Base-by-base conservation (phyloP, 2,113 vertebrate species). In the Alethe castanea region DNA sequence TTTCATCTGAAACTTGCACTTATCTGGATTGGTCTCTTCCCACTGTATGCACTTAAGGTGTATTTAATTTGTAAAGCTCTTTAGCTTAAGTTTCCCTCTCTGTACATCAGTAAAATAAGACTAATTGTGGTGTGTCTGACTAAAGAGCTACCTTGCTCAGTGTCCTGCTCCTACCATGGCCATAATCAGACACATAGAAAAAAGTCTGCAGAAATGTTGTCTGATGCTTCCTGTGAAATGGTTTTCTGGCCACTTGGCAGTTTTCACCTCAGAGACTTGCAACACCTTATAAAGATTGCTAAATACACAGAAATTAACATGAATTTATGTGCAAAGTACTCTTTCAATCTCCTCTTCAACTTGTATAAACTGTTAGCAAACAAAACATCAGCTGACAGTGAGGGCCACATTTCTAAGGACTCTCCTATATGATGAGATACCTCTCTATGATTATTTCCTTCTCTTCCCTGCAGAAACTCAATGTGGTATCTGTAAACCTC, bases 401-500 rank as follows among this genome's bases (percentile, higher is more conserved):
- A 80, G 12, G 14, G 47, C 14, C 11, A 7, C 3, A 1, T 83
- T 86, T 83, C 14, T 33, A 38, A 71, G 59, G 83, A 35, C 19
- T 3, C 4, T 59, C 36, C 18, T 24, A 19, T 61, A 36, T 19
- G 12, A 36, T 54, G 16, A 53, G 17, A 22, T 12, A n/a, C 16
- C 14, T 66, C 24, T 76, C 44, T 36, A 9, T 47, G 35, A 14
- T 64, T 52, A 35, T 40, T 87, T 61, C 26, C 3, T 62, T 17
- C 11, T 66, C 15, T 66, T 61, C 22, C 35, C n/a, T 33, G 22
- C 3, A 26, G 42, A 74, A 64, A 4, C 26, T 6, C 20, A 44
- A 0, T 1, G 3, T 64, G 16, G 9, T 80, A 31, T 31, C 36
- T 59, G 17, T 60, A 60, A 35, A 36, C 45, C 16, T 72, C 3